Evolutionary conservation across 2,113 vertebrate genomes (phyloP).

Genomic region (Ariopsis seemanni): DNA sequence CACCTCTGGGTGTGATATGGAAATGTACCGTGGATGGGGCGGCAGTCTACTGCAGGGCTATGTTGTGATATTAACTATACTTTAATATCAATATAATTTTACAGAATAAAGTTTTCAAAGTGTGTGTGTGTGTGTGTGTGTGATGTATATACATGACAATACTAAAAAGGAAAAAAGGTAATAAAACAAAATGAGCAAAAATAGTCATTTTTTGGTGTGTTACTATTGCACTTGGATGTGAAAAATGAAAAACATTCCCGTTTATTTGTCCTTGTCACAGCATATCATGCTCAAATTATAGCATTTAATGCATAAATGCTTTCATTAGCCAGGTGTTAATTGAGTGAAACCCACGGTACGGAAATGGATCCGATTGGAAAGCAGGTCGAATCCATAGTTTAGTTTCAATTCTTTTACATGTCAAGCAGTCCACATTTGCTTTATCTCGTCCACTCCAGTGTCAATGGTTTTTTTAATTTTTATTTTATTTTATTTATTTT

Average conservation of each 20-base stretch:
- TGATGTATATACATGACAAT: neutral
- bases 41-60: neutral
- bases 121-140: neutral
- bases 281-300: neutral
- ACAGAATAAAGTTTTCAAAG: neutral
- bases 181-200: neutral
- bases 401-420: neutral
- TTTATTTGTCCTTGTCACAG: neutral
- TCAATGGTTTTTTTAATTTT: neutral
- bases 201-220: neutral
- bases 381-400: neutral
- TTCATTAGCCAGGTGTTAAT: constrained; percentile 16
- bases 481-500: neutral
- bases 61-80: neutral
- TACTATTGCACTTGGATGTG: neutral
- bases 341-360: constrained; percentile 6
- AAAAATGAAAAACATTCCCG: neutral
- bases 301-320: neutral
- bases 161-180: neutral
- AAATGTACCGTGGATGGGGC: neutral
- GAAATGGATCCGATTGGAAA: neutral
- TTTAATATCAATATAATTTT: neutral
- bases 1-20: neutral
- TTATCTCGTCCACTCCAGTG: neutral
- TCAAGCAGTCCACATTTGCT: neutral